Evolutionary conservation across 1,140 invertebrate species (phyloP).

Genomic region (Uloborus diversus): DNA sequence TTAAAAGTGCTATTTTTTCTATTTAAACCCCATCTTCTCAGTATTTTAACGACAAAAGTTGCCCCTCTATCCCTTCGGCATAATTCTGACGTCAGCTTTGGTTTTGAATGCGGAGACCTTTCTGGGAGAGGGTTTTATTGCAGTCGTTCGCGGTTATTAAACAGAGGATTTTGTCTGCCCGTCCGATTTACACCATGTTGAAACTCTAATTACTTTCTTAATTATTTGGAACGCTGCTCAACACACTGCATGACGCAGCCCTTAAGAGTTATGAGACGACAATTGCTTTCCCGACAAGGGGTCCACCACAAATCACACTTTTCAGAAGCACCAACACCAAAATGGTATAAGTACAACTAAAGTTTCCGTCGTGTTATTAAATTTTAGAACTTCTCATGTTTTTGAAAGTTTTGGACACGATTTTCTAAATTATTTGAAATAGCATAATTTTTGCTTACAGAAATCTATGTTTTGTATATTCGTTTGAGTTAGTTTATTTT

Average conservation of each 20-base stretch:
- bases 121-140: constrained; percentile 16
- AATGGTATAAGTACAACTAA: too few species aligned
- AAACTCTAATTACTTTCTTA: constrained; percentile 53
- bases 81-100: constrained; percentile 3
- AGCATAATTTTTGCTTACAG: too few species aligned
- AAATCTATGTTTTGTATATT: too few species aligned
- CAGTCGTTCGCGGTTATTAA: constrained; percentile 44
- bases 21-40: too few species aligned
- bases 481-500: too few species aligned
- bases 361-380: too few species aligned
- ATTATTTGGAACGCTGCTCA: constrained; percentile 42
- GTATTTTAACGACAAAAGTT: too few species aligned
- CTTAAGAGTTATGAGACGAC: constrained; percentile 43
- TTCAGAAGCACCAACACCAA: neutral
- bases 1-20: too few species aligned
- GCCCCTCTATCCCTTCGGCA: neutral
- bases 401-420: too few species aligned
- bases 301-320: neutral
- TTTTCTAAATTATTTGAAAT: too few species aligned
- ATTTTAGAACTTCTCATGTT: too few species aligned
- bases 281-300: constrained; percentile 44
- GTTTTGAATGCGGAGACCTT: neutral
- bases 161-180: constrained; percentile 31
- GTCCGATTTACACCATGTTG: constrained; percentile 31
- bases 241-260: constrained; percentile 23